Evolutionary conservation across 2,888 invertebrate species (phyloP).

Genomic region (Cryptocephalus moraei): DNA sequence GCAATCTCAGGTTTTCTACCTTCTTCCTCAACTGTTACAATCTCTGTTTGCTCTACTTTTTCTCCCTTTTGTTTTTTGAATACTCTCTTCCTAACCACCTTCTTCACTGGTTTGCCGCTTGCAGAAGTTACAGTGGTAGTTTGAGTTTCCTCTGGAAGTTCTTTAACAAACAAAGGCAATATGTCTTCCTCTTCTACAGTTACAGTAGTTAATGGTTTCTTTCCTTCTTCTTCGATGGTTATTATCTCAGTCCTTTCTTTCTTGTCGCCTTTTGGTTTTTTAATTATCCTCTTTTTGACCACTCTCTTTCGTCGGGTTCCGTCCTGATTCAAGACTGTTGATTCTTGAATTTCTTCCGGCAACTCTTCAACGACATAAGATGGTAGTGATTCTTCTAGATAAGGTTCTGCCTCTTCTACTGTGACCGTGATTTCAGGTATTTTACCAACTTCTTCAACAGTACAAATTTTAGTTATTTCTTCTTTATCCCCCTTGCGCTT

Average conservation of each 20-base stretch:
- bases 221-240: slow-evolving; percentile 30
- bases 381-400: background rate
- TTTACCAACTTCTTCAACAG: slow-evolving; percentile 29
- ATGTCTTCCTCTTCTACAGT: slow-evolving; percentile 23
- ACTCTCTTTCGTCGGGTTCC: slow-evolving; percentile 18
- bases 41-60: slow-evolving; percentile 29
- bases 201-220: slow-evolving; percentile 26
- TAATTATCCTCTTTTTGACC: slow-evolving; percentile 28
- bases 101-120: slow-evolving; percentile 27
- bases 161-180: slow-evolving; percentile 15
- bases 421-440: slow-evolving; percentile 30
- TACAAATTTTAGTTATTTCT: slow-evolving; percentile 24
- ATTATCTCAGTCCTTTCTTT: slow-evolving; percentile 24
- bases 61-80: slow-evolving; percentile 34
- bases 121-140: slow-evolving; percentile 30
- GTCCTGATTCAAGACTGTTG: slow-evolving; percentile 9
- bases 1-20: slow-evolving; percentile 25
- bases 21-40: slow-evolving; percentile 30
- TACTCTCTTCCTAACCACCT: slow-evolving; percentile 31
- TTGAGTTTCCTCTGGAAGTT: slow-evolving; percentile 18
- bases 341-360: slow-evolving; percentile 10
- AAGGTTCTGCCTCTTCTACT: slow-evolving; percentile 12
- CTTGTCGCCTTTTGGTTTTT: slow-evolving; percentile 25
- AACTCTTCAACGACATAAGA: slow-evolving; percentile 4
- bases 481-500: slow-evolving; percentile 34